Conservation (phyloP, 2,888 invertebrate species). For the Eudemis profundana region DNA sequence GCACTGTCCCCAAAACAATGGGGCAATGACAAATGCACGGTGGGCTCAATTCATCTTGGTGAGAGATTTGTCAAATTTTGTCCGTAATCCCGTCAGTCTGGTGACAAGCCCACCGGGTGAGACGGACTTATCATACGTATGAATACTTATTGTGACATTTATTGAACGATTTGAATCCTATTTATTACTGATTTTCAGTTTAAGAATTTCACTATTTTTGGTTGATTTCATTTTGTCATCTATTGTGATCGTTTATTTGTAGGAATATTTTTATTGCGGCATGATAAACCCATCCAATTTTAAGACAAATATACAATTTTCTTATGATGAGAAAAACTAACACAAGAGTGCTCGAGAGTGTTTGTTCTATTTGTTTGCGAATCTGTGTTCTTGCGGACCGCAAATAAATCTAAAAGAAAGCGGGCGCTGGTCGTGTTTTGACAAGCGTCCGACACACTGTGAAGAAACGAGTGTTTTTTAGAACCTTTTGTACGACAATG, state of each 20-base stretch:
- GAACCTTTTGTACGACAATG: no score
- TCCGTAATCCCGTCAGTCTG: conserved; percentile 54
- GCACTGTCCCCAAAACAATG: conserved; percentile 50
- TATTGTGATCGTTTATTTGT: no score
- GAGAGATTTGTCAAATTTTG: conserved; percentile 70
- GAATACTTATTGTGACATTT: conserved; percentile 33
- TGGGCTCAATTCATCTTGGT: conserved; percentile 61
- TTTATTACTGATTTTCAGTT: conserved; percentile 26
- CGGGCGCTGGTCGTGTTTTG: conserved; percentile 18
- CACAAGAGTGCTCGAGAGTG: conserved; percentile 13
- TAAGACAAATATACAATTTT: conserved; percentile 4
- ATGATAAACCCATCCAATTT: not conserved
- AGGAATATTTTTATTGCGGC: no score
- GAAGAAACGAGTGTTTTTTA: not conserved
- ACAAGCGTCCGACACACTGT: conserved; percentile 16
- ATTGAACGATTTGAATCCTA: conserved; percentile 25
- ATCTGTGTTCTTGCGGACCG: conserved; percentile 34
- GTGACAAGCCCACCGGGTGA: conserved; percentile 52
- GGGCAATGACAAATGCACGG: conserved; percentile 55
- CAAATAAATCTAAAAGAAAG: conserved; percentile 40
- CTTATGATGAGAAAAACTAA: conserved; percentile 26
- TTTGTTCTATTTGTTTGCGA: conserved; percentile 34
- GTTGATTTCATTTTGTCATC: no score
- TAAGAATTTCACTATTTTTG: no score
- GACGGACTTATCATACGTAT: conserved; percentile 35